Evolutionary conservation across 1,140 invertebrate species (phyloP), one percentile per base, ranked within the genome.

Genomic region (Lasaia peninsularis): DNA sequence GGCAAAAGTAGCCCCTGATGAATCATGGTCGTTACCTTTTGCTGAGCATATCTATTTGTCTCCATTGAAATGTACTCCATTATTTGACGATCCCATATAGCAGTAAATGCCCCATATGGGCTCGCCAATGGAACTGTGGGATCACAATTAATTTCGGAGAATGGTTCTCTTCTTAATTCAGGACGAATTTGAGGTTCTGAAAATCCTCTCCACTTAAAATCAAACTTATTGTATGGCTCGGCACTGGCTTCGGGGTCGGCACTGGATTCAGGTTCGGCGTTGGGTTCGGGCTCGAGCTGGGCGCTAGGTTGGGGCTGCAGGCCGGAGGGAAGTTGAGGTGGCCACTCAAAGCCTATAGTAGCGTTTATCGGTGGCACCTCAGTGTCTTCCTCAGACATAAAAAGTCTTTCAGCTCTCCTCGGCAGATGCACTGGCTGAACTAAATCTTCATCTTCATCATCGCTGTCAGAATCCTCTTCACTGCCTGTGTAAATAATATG

Each of bases 91-190:
- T 65, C 52, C 58, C 63, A 67, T 53, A 67, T 63, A 9, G 50
- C 53, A 28, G 31, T 55, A 50, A 67, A 70, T 49, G 54, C 28
- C 2, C 62, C 59, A 58, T 64, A 64, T 33, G 64, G 62, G 16
- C 20, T 62, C 54, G 54, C 14, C 11, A 55, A 49, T 14, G 34
- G 20, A 63, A 60, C 24, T 28, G 63, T 62, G 1, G 63, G 54
- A 28, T 58, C 63, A 51, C 52, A 55, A 34, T 65, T 58, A 21
- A 52, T 33, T 8, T 33, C 50, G 5, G 50, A 52, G n/a, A 37
- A 14, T n/a, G n/a, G n/a, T 37, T 37, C 34, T 7, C 12, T 37
- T 12, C 34, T 37, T 12, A 33, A 33, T 16, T 52, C 24, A 33
- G 50, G 60, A 14, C 20, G 16, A 58, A 62, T 60, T 35, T 60